A percentile compares a stretch with the other conserved stretches of the same genome.
Conservation (phyloP, 2,888 invertebrate species). For the Aphrophora alni region DNA sequence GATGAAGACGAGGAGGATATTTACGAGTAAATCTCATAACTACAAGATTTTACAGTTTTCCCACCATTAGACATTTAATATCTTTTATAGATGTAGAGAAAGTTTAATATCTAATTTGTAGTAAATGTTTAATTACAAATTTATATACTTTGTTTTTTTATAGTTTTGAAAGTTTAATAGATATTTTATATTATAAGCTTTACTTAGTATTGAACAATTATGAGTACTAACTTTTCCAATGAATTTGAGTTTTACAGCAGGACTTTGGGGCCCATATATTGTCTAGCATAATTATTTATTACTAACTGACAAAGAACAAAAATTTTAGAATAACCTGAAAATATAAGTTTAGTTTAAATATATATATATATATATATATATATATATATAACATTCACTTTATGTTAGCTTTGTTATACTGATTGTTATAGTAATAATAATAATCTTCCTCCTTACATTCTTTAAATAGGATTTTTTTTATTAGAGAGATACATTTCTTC, state of each 20-base stretch:
- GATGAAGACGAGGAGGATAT: constrained; percentile 73
- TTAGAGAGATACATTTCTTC: too few species aligned
- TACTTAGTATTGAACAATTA: neutral
- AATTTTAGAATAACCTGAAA: too few species aligned
- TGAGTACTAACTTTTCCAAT: neutral
- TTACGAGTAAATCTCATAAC: constrained; percentile 32
- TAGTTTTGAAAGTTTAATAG: neutral
- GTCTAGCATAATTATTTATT: too few species aligned
- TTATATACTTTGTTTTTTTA: neutral
- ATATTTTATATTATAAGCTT: neutral
- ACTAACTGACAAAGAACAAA: too few species aligned
- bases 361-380: too few species aligned
- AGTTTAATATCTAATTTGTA: neutral
- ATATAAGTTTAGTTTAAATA: too few species aligned
- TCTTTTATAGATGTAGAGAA: neutral
- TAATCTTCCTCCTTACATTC: too few species aligned
- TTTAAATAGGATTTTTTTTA: too few species aligned
- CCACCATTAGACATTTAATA: neutral
- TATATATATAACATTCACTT: too few species aligned
- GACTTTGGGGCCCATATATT: neutral
- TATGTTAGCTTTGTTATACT: too few species aligned
- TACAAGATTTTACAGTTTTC: neutral
- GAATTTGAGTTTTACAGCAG: neutral
- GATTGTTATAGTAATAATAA: too few species aligned
- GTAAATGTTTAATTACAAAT: neutral